phyloP scores from a whole-genome alignment of 2,888 invertebrate species.

The Lepidochitona cinerea region DNA sequence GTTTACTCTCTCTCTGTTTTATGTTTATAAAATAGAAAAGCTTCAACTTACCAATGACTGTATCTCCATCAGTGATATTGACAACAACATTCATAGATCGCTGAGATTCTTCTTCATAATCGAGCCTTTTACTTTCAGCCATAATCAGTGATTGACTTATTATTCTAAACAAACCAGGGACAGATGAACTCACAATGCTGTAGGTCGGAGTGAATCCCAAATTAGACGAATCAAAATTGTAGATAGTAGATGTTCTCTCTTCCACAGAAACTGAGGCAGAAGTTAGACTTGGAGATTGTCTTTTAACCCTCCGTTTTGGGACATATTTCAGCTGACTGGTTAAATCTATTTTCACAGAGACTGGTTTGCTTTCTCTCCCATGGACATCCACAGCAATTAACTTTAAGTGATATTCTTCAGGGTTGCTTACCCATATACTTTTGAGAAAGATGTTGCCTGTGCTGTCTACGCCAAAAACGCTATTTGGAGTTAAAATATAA shows the following conservation, averaged over 20 bases:
- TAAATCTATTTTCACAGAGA: background rate
- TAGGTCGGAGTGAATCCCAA: background rate
- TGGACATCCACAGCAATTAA: background rate
- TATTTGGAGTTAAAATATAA: background rate
- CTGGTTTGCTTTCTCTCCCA: background rate
- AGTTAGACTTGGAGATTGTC: background rate
- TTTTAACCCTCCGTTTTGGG: background rate
- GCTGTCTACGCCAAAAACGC: background rate
- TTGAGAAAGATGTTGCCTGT: background rate
- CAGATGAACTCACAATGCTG: background rate
- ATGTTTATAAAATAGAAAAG: background rate
- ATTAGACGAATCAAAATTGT: background rate
- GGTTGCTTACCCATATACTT: background rate
- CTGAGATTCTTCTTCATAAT: conserved; percentile 80
- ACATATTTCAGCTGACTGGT: background rate
- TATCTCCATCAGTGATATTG: conserved; percentile 37
- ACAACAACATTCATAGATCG: conserved; percentile 45
- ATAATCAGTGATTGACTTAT: background rate
- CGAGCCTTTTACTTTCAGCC: conserved; percentile 66
- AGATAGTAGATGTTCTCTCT: background rate
- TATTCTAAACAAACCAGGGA: background rate
- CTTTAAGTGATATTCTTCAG: background rate
- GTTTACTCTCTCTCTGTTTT: too few relatives aligned
- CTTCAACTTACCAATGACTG: conserved; percentile 67
- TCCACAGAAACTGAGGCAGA: background rate